phyloP scores from a whole-genome alignment of 2,888 invertebrate genomes.

The Anoncus sp. region DNA sequence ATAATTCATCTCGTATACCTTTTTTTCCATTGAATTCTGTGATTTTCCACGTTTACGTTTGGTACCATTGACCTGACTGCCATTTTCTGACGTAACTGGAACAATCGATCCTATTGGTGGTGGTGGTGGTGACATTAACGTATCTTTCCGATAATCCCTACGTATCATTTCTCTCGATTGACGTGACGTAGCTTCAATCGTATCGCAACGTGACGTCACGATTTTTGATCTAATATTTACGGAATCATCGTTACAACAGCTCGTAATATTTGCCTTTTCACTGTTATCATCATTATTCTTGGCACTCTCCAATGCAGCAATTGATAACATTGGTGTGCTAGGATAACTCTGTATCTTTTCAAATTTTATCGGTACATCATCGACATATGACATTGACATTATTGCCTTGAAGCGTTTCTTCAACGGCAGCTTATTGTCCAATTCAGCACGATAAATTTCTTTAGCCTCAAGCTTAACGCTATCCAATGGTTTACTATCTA shows the following conservation, averaged over 20 bases:
- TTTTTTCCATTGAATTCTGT: constrained; percentile 52
- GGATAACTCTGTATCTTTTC: constrained; percentile 70
- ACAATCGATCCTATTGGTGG: background rate
- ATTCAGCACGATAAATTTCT: constrained; percentile 68
- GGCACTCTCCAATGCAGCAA: constrained; percentile 72
- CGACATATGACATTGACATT: constrained; percentile 72
- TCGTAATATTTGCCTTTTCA: constrained; percentile 1
- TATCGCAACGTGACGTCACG: constrained; percentile 15
- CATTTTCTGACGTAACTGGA: constrained; percentile 45
- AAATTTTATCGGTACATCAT: constrained; percentile 68
- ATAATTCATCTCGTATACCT: constrained; percentile 11
- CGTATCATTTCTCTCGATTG: constrained; percentile 67
- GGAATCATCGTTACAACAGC: too few relatives aligned
- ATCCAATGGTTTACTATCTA: constrained; percentile 67
- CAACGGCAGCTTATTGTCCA: constrained; percentile 76
- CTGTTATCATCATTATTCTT: constrained; percentile 24
- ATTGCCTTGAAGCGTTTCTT: constrained; percentile 79
- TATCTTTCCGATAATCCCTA: constrained; percentile 71
- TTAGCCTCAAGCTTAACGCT: constrained; percentile 67
- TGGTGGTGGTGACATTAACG: constrained; percentile 34
- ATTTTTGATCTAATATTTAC: too few relatives aligned
- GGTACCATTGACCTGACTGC: constrained; percentile 61
- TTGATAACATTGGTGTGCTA: constrained; percentile 77
- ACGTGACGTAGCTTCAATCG: background rate
- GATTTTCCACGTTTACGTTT: constrained; percentile 63